Evolutionary conservation across 2,113 vertebrate species (phyloP).

Genomic region (Gymnorhina tibicen): DNA sequence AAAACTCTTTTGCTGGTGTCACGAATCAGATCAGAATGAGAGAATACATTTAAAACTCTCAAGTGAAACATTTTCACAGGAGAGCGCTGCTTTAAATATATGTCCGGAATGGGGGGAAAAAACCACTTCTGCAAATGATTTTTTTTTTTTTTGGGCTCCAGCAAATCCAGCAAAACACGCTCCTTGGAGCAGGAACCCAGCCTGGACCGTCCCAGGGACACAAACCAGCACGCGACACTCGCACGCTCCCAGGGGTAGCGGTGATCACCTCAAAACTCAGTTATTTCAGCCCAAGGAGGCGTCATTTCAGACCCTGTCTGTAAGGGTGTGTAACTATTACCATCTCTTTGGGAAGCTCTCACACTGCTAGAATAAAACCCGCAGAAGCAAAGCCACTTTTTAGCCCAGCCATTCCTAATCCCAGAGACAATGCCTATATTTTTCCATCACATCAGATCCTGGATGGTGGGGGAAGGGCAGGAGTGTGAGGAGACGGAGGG

Average conservation of each 20-base stretch:
- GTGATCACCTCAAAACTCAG: not conserved
- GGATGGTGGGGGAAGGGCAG: not conserved
- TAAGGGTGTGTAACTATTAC: accelerated
- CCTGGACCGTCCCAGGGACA: accelerated
- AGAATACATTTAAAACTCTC: too few species aligned
- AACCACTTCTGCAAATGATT: too few species aligned
- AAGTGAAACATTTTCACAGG: too few species aligned
- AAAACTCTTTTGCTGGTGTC: too few species aligned
- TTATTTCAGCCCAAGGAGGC: not conserved
- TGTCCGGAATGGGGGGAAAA: too few species aligned
- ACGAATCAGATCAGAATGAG: too few species aligned
- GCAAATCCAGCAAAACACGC: too few species aligned
- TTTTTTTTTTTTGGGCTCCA: too few species aligned
- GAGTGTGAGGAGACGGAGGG: not conserved
- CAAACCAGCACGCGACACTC: not conserved
- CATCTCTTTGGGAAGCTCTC: not conserved
- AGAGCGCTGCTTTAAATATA: too few species aligned
- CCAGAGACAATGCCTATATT: constrained; percentile 30
- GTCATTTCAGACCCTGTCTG: not conserved
- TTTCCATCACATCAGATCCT: constrained; percentile 34
- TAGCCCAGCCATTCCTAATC: not conserved
- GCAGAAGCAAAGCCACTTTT: not conserved
- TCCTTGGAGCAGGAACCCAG: not conserved
- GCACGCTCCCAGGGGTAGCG: accelerated
- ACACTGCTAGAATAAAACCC: not conserved